Percentiles rank a stretch among this genome's conserved stretches.
These are phyloP conservation scores for Lytechinus pictus DNA, from an alignment of 35 echinoderm and acorn worm species.

Conservation along the genomic window DNA sequence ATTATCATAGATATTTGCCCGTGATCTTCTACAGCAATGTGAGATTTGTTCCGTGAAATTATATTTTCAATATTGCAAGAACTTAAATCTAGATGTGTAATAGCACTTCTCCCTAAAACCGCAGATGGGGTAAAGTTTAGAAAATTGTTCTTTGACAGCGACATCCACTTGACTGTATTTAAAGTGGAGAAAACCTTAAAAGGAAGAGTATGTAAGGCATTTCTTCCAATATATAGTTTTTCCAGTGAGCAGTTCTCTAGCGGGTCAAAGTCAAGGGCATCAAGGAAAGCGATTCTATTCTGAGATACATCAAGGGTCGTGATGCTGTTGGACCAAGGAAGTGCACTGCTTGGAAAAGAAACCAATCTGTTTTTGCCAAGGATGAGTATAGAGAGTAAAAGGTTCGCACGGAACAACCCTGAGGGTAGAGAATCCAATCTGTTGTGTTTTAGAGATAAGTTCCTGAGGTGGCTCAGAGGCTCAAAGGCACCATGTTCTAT, in stretches of 20 bases:
- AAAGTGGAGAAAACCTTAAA: neutral
- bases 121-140: neutral
- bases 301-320: neutral
- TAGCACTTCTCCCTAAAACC: neutral
- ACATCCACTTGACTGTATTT: neutral
- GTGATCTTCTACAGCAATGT: neutral
- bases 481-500: neutral
- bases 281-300: neutral
- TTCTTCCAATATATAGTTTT: neutral
- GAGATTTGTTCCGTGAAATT: neutral
- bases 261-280: neutral
- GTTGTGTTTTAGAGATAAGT: neutral
- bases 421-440: neutral
- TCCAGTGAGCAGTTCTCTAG: neutral
- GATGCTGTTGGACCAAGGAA: neutral
- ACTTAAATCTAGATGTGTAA: neutral
- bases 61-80: neutral
- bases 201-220: neutral
- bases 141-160: neutral
- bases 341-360: neutral
- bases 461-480: neutral
- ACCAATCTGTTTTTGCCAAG: neutral
- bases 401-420: neutral
- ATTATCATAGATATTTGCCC: neutral
- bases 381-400: neutral